phyloP scores from a whole-genome alignment of 1,140 invertebrate genomes.

The Dysdera silvatica region DNA sequence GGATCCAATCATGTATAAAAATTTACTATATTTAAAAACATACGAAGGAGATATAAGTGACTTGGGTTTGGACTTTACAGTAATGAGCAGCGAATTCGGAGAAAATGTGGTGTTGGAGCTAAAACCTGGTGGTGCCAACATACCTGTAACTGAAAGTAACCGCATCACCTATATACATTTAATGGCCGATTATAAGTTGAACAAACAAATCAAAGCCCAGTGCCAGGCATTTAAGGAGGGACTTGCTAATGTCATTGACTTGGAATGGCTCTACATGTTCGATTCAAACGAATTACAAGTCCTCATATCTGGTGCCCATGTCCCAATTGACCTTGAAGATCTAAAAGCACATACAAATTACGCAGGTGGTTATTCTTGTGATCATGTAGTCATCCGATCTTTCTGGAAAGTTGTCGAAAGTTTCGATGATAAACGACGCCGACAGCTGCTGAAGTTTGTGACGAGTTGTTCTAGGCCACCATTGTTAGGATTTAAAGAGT shows the following conservation, averaged over 20 bases:
- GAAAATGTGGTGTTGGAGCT: constrained; percentile 75
- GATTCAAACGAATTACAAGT: constrained; percentile 89
- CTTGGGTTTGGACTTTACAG: constrained; percentile 79
- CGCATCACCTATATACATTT: constrained; percentile 94
- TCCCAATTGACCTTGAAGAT: constrained; percentile 84
- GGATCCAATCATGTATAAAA: constrained; percentile 67
- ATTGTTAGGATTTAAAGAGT: constrained; percentile 91
- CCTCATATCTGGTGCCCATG: constrained; percentile 84
- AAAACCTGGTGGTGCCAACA: constrained; percentile 79
- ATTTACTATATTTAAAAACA: constrained; percentile 72
- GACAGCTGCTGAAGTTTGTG: constrained; percentile 89
- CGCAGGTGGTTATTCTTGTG: constrained; percentile 66
- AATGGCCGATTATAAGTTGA: constrained; percentile 84
- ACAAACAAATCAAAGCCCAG: constrained; percentile 63
- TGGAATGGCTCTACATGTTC: constrained; percentile 91
- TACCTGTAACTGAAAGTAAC: constrained; percentile 81
- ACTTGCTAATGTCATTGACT: constrained; percentile 75
- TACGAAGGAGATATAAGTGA: constrained; percentile 50
- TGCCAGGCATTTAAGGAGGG: constrained; percentile 76
- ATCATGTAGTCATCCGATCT: constrained; percentile 62
- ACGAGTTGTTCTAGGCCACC: constrained; percentile 95
- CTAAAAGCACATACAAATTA: constrained; percentile 76
- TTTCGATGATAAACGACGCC: constrained; percentile 74
- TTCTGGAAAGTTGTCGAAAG: constrained; percentile 77
- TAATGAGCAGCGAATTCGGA: constrained; percentile 79